Evolutionary conservation across 2,113 vertebrate species (phyloP).

Genomic region (Erythrocebus patas): DNA sequence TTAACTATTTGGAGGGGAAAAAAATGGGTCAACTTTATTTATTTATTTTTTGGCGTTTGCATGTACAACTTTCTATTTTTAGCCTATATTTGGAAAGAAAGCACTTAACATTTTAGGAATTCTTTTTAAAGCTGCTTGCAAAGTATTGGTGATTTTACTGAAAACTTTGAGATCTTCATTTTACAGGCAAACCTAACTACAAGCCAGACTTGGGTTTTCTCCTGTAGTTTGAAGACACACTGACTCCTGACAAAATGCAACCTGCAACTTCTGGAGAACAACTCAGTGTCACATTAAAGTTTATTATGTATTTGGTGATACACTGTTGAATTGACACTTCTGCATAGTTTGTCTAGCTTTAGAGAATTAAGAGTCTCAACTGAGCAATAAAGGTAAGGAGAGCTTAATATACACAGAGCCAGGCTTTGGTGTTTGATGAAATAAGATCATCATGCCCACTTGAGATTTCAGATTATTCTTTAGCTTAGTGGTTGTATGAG

Average conservation of each 20-base stretch:
- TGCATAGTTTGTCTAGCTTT: not conserved
- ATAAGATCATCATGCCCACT: not conserved
- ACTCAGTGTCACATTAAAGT: not conserved
- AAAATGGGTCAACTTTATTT: not conserved
- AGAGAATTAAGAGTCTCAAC: not conserved
- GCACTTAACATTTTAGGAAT: not conserved
- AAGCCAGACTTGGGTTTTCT: constrained; percentile 27
- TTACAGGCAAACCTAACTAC: constrained; percentile 63
- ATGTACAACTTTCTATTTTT: not conserved
- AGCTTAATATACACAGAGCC: not conserved
- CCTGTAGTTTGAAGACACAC: constrained; percentile 44
- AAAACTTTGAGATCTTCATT: constrained; percentile 57
- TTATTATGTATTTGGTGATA: not conserved
- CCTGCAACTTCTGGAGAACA: constrained; percentile 35
- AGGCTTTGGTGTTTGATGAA: not conserved
- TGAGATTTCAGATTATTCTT: not conserved
- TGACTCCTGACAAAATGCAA: not conserved
- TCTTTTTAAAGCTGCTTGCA: not conserved
- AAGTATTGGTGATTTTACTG: constrained; percentile 38
- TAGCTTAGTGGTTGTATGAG: not conserved
- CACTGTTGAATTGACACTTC: not conserved
- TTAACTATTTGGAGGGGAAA: not conserved
- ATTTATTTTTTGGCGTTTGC: not conserved
- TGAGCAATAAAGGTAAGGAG: constrained; percentile 11
- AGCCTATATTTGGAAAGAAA: not conserved